These are phyloP conservation scores for Venturia canescens DNA, from an alignment of 1,140 invertebrate genomes.

Conservation along the genomic window DNA sequence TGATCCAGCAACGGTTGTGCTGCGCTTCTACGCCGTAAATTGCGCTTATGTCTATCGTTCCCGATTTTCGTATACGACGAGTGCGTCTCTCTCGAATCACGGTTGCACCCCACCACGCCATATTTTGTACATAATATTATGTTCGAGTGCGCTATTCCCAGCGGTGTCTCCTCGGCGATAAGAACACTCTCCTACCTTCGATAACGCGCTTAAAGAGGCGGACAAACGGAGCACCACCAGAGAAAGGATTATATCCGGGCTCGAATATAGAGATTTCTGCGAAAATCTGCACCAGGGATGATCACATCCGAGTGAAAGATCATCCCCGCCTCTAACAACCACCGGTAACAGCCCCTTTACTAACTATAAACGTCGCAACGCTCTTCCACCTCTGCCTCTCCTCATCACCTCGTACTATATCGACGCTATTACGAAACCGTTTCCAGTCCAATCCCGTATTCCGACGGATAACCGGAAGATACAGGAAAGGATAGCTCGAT, in stretches of 20 bases:
- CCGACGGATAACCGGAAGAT: constrained; percentile 16
- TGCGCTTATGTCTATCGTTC: constrained; percentile 6
- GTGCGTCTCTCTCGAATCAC: not conserved
- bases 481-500: not conserved
- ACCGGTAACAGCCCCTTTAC: constrained; percentile 9
- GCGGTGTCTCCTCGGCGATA: not conserved
- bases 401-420: not conserved
- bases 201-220: constrained; percentile 15
- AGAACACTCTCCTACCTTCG: not conserved
- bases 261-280: constrained; percentile 27
- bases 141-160: not conserved
- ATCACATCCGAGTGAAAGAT: constrained; percentile 20
- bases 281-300: constrained; percentile 26
- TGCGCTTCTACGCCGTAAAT: constrained; percentile 35
- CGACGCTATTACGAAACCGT: constrained; percentile 17
- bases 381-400: constrained; percentile 1
- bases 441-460: not conserved
- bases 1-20: constrained; percentile 45
- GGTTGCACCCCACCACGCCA: not conserved
- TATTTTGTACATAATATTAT: not conserved
- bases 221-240: not conserved
- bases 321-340: constrained; percentile 28
- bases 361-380: constrained; percentile 25
- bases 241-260: constrained; percentile 35
- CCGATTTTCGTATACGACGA: constrained; percentile 28